Percentiles rank a stretch among this genome's conserved stretches.
Evolutionary conservation across 2,888 invertebrate species (phyloP).

Genomic region (Corythucha ciliata): DNA sequence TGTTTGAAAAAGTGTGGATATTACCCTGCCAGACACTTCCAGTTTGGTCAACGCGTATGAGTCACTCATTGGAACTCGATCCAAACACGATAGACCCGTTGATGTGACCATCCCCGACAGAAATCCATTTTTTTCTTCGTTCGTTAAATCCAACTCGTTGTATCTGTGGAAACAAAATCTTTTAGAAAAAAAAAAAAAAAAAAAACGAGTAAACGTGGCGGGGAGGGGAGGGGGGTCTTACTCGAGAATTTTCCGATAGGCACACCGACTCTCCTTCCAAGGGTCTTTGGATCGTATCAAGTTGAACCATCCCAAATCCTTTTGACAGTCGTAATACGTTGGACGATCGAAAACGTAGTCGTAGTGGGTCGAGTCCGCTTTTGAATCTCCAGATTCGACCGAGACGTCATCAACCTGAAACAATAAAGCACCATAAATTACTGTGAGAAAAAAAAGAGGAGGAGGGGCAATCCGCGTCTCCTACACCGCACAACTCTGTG

Average conservation of each 20-base stretch:
- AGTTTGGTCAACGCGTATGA: conserved; percentile 50
- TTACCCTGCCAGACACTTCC: conserved; percentile 41
- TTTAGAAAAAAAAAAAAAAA: no score
- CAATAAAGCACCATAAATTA: no score
- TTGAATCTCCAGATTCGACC: no score
- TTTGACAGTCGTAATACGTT: conserved; percentile 15
- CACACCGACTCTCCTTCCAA: conserved; percentile 13
- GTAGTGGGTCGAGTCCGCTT: no score
- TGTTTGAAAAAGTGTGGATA: no score
- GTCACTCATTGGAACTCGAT: conserved; percentile 47
- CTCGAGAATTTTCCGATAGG: conserved; percentile 8
- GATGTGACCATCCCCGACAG: conserved; percentile 49
- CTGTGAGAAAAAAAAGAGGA: no score
- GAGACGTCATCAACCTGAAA: no score
- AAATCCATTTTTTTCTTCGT: conserved; percentile 39
- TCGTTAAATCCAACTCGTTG: conserved; percentile 15
- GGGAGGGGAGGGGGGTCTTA: no score
- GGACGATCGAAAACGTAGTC: no score
- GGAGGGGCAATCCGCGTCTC: no score
- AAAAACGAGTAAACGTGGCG: no score
- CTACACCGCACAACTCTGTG: no score
- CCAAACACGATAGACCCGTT: conserved; percentile 47
- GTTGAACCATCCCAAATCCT: conserved; percentile 22
- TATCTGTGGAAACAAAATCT: neutral
- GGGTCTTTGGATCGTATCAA: neutral